Evolutionary conservation across 2,797 vertebrate species (phyloP), one percentile per base, ranked within the genome.

Genomic region (Lutra lutra): DNA sequence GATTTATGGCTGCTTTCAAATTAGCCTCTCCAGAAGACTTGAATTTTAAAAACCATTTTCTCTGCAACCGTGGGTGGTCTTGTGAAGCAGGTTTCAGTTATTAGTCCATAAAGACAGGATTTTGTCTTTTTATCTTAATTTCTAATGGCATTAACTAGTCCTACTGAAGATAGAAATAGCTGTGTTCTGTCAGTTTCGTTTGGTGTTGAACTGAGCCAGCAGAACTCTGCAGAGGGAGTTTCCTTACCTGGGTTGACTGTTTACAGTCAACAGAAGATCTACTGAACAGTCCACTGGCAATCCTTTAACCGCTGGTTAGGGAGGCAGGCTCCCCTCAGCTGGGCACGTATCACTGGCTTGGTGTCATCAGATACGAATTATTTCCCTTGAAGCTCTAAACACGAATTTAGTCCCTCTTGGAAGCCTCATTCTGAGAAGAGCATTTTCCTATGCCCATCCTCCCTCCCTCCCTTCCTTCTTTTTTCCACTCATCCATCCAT

Each of bases 1-100:
- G 72, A 93, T 91, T 86, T 88, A 90, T 62, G 90, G 5, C 90
- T 94, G 78, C 88, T 66, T 96, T 94, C 73, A 79, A 89, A 64
- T 18, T 6, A 77, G 25, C 25, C 23, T 62, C 70, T 77, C 83
- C 32, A 29, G n/a, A 89, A 85, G 40, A 78, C 58, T 23, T 27
- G 40, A 48, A 58, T 62, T 92, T 64, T 23, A 2, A 62, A 79
- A 91, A 77, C 17, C 18, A n/a, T 68, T 96, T 91, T 90, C 38
- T 82, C 79, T 82, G 62, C 54, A 70, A 23, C 40, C 51, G 11
- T 46, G 79, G 68, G 83, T 92, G 94, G 96, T 43, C 90, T 87
- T 58, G 64, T 54, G 40, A 94, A 89, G 79, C 38, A 68, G 46
- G 17, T 82, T 80, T 70, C 82, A 66, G 5, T 94, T 43, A 60